Conservation (phyloP, 2,888 invertebrate genomes). For the Azorinus chamasolen region DNA sequence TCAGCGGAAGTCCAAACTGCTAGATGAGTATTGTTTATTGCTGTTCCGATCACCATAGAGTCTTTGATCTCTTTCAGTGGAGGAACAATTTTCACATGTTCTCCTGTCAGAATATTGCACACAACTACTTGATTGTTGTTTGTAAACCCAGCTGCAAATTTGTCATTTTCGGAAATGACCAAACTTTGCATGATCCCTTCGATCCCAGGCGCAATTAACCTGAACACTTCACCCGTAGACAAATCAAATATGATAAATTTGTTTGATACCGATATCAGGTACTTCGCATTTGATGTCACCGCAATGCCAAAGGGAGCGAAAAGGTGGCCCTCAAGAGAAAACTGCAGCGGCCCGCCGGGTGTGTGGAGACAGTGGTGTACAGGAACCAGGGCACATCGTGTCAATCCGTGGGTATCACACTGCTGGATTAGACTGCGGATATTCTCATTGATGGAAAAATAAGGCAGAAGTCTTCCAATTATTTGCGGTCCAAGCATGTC, state of each 20-base stretch:
- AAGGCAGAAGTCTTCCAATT: constrained; percentile 96
- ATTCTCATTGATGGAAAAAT: constrained; percentile 93
- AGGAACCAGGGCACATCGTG: constrained; percentile 96
- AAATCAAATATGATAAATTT: constrained; percentile 98
- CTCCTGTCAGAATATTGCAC: constrained; percentile 97
- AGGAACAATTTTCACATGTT: constrained; percentile 94
- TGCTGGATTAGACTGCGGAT: constrained; percentile 95
- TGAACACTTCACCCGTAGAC: constrained; percentile 96
- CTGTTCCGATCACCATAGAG: constrained; percentile 80
- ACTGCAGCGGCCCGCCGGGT: constrained; percentile 99
- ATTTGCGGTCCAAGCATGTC: constrained; percentile 98
- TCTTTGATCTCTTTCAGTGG: constrained; percentile 90
- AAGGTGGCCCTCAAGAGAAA: constrained; percentile 98
- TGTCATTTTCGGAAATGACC: constrained; percentile 97
- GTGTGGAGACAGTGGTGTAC: constrained; percentile 98
- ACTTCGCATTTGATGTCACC: constrained; percentile 83
- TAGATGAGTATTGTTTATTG: constrained; percentile 81
- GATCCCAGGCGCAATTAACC: constrained; percentile 95
- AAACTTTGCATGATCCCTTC: constrained; percentile 97
- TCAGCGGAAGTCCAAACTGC: constrained; percentile 80
- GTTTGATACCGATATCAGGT: constrained; percentile 98
- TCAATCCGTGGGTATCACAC: constrained; percentile 95
- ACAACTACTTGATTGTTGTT: constrained; percentile 98
- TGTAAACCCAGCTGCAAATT: constrained; percentile 97
- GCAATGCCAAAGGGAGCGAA: constrained; percentile 90